Percentiles rank a stretch among this genome's conserved stretches.
Conservation (phyloP, 2,797 vertebrate genomes). For the Staurois parvus region DNA sequence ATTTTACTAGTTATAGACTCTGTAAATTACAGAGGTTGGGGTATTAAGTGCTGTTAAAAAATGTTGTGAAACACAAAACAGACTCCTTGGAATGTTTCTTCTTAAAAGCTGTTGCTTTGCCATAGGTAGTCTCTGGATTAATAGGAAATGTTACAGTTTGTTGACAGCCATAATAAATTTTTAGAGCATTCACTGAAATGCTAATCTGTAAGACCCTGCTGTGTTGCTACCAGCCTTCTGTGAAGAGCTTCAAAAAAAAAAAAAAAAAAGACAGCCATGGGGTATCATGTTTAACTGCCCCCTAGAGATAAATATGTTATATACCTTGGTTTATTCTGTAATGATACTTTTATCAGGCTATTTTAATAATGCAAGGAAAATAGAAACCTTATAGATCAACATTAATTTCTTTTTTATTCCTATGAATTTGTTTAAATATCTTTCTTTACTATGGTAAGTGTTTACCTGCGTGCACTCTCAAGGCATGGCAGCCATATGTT, state of each 20-base stretch:
- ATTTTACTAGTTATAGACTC: slow-evolving; percentile 63
- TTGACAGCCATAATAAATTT: slow-evolving; percentile 50
- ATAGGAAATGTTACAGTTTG: neutral
- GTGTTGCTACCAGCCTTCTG: slow-evolving; percentile 11
- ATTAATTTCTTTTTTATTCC: neutral
- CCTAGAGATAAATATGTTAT: neutral
- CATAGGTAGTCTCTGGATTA: slow-evolving; percentile 23
- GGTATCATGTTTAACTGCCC: slow-evolving; percentile 33
- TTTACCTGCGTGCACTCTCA: slow-evolving; percentile 30
- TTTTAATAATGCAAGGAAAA: slow-evolving; percentile 21
- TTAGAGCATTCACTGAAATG: slow-evolving; percentile 33
- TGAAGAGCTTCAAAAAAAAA: slow-evolving; percentile 1
- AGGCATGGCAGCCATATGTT: slow-evolving; percentile 48
- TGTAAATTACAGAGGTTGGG: slow-evolving; percentile 36
- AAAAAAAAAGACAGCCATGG: neutral
- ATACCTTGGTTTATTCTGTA: neutral
- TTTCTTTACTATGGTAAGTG: slow-evolving; percentile 24
- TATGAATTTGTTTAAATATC: slow-evolving; percentile 10
- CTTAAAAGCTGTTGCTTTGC: slow-evolving; percentile 37
- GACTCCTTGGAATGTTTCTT: slow-evolving; percentile 11
- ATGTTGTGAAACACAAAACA: slow-evolving; percentile 51
- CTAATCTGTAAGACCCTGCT: slow-evolving; percentile 20
- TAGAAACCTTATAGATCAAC: neutral
- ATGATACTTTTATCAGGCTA: slow-evolving; percentile 25
- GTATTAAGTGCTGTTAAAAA: slow-evolving; percentile 35